A percentile compares a stretch with the other conserved stretches of the same genome.
phyloP scores from a whole-genome alignment of 2,113 vertebrate species.

The Progne subis region DNA sequence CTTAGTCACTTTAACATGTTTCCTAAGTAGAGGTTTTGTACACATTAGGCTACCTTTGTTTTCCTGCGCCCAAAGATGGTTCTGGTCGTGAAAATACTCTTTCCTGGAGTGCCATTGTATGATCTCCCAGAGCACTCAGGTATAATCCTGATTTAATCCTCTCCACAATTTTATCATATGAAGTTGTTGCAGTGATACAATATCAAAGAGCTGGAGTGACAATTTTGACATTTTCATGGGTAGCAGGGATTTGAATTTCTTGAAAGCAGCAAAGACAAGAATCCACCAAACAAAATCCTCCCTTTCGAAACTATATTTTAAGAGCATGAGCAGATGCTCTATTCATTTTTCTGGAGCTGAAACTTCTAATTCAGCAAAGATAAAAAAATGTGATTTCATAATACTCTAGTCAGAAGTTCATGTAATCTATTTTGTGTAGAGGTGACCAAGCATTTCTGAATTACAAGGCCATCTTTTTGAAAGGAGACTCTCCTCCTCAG shows the following conservation, averaged over 20 bases:
- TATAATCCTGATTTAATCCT: not conserved
- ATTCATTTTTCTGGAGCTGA: not conserved
- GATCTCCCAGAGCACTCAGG: not conserved
- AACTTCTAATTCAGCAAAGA: not conserved
- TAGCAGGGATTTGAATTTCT: not conserved
- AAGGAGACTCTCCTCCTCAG: not conserved
- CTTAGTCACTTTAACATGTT: not conserved
- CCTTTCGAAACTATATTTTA: not conserved
- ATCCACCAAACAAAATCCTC: not conserved
- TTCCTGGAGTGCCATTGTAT: rapidly evolving
- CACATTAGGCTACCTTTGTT: not conserved
- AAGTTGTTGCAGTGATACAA: not conserved
- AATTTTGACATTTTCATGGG: not conserved
- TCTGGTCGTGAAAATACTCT: not conserved
- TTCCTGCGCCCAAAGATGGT: not conserved
- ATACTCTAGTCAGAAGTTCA: not conserved
- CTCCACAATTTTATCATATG: not conserved
- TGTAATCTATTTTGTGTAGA: not conserved
- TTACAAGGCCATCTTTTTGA: not conserved
- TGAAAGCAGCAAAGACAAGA: not conserved
- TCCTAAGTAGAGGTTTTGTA: not conserved
- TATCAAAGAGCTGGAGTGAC: not conserved
- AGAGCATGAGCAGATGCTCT: not conserved
- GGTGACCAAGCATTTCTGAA: not conserved
- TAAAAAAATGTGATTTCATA: not conserved